Base-by-base conservation (phyloP, 2,888 invertebrate species). In the Diplazon laetatorius region DNA sequence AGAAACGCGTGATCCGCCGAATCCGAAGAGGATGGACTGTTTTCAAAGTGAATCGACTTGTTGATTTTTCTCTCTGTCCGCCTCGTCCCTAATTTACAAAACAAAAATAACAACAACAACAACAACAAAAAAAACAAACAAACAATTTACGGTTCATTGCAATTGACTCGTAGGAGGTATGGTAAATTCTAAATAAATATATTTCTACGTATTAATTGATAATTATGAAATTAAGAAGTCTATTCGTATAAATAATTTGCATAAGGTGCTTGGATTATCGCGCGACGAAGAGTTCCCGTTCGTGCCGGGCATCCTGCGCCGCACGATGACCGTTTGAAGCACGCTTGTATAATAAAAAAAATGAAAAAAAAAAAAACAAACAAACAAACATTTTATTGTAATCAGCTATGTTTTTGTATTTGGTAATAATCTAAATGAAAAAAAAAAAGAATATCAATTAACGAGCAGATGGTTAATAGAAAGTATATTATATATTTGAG, bases 321-420 rank as follows among this genome's bases (percentile, higher is more conserved):
- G 85, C 82, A 80, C 84, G 86, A 78, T 65, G 5, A 82, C 80
- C 81, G 82, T 30, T 6, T 30, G 82, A 82, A 85, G 86, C 89
- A 87, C 88, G 83, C 85, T 87, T 78, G 78, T 78, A 76, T 72
- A 18, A 75, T 79, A 76, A 77, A 88, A 82, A 90, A n/a, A n/a
- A n/a, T n/a, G n/a, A n/a, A n/a, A n/a, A n/a, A n/a, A n/a, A n/a
- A n/a, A n/a, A n/a, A n/a, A n/a, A n/a, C n/a, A n/a, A n/a, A n/a
- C n/a, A n/a, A n/a, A n/a, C n/a, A n/a, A n/a, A n/a, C n/a, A n/a
- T n/a, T 86, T 87, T 87, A 88, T 83, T 86, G 87, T 89, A 89
- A n/a, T 88, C 86, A 87, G 88, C 85, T 89, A 88, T 90, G 90
- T 90, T 90, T 86, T 90, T 90, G 89, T 90, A 90, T 90, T 90